Percentiles rank a stretch among this genome's conserved stretches.
These are phyloP conservation scores for Tyrannus savana DNA, from an alignment of 2,113 vertebrate genomes.

Conservation along the genomic window DNA sequence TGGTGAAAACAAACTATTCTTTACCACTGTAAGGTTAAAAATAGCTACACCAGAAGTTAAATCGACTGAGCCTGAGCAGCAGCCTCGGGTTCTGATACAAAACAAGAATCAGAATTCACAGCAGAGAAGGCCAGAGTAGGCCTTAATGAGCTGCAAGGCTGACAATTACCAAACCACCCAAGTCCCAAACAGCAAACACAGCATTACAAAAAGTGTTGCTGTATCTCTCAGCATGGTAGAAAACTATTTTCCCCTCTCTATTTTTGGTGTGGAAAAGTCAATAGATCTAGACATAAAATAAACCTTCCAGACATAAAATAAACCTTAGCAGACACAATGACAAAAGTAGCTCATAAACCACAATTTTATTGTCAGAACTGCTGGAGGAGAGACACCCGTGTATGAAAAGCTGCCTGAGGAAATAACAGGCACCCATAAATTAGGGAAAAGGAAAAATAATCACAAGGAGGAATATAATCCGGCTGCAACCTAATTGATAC, in stretches of 20 bases:
- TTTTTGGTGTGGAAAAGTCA: neutral
- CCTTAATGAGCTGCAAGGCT: neutral
- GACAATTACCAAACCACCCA: neutral
- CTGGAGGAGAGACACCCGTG: neutral
- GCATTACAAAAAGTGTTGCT: neutral
- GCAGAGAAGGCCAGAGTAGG: neutral
- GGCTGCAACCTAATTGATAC: neutral
- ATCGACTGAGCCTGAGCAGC: neutral
- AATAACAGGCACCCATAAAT: neutral
- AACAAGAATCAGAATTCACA: neutral
- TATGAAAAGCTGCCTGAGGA: neutral
- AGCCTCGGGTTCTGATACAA: neutral
- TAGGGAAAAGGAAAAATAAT: neutral
- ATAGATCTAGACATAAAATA: neutral
- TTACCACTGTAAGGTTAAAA: neutral
- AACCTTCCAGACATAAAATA: neutral
- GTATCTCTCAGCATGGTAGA: neutral
- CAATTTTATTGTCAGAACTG: neutral
- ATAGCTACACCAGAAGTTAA: neutral
- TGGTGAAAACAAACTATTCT: neutral
- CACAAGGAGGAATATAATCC: neutral
- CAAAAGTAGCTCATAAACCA: neutral
- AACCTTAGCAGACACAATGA: neutral
- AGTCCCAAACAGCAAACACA: neutral
- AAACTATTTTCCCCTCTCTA: neutral